Base-by-base conservation (phyloP, 2,113 vertebrate genomes). In the Microcebus lehilahytsara region DNA sequence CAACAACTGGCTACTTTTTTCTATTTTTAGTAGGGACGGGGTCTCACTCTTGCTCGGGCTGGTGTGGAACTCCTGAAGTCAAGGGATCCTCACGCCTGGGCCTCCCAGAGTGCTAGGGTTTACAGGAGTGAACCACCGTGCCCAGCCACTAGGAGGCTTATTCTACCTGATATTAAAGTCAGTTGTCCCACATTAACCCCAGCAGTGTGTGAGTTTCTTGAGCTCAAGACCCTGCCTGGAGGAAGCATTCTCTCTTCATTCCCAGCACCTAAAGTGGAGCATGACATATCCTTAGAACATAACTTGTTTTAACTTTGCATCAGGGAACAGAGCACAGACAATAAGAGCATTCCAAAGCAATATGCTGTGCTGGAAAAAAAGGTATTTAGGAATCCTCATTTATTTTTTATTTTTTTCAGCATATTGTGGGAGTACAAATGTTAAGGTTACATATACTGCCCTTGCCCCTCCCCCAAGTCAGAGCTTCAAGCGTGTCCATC, bases 81-180 rank as follows among this genome's bases (percentile, higher is more conserved):
- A 56, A 56, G 0, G 4, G 1, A 56, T 56, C 17, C 53, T 56
- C 53, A 5, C 5, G 0, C 53, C 53, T 56, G 0, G 1, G 53
- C 53, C 53, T 20, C 53, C 53, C 53, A 19, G 53, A 56, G 53
- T 1, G 17, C 5, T 56, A 56, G 17, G 17, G 19, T 56, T 56
- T 19, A 56, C 53, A 56, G 53, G 53, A 5, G 17, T 56, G 53
- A 56, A 1, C 17, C 53, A 19, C 53, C 53, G 1, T 6, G 53
- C 53, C 17, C 0, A 0, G 53, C 53, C 53, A 56, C 53, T 9
- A 58, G 81, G 10, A 66, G 34, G n/a, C 27, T 40, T 60, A 6
- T 7, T 40, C 25, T 10, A 46, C 7, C 37, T 40, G 23, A 30
- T 58, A 37, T 42, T 42, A 37, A 32, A 79, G 25, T 17, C 27